These are phyloP conservation scores for Cyclopterus lumpus DNA, from an alignment of 2,797 vertebrate genomes.

Conservation along the genomic window DNA sequence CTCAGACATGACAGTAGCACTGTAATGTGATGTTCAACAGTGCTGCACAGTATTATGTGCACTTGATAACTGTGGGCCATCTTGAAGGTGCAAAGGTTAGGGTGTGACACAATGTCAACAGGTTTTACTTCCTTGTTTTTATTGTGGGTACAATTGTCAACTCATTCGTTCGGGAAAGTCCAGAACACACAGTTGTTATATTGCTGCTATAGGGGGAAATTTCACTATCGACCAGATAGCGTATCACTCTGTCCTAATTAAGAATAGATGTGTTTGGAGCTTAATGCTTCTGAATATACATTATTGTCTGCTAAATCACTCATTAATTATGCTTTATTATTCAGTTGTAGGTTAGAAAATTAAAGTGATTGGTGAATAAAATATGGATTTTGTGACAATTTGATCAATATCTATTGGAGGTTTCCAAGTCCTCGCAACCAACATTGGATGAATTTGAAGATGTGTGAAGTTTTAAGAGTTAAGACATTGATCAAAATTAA, in stretches of 20 bases:
- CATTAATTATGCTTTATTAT: not conserved
- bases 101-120: conserved; percentile 32
- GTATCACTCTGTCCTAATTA: not conserved
- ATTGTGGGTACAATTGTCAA: not conserved
- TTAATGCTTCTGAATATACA: not conserved
- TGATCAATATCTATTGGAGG: not conserved
- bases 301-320: not conserved
- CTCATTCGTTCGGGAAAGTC: not conserved
- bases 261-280: not conserved
- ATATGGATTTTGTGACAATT: conserved; percentile 1
- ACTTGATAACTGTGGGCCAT: conserved; percentile 5
- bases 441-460: conserved; percentile 9
- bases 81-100: conserved; percentile 66
- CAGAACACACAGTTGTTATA: not conserved
- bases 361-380: not conserved
- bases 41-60: not conserved
- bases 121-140: conserved; percentile 61
- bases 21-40: conserved; percentile 43
- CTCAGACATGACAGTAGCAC: conserved; percentile 41
- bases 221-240: not conserved
- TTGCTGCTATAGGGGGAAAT: not conserved
- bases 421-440: not conserved
- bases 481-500: not conserved
- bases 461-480: not conserved
- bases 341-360: not conserved